A percentile compares a stretch with the other conserved stretches of the same genome.
These are phyloP conservation scores for Dasyornis broadbenti DNA, from an alignment of 2,113 vertebrate genomes.

Conservation along the genomic window DNA sequence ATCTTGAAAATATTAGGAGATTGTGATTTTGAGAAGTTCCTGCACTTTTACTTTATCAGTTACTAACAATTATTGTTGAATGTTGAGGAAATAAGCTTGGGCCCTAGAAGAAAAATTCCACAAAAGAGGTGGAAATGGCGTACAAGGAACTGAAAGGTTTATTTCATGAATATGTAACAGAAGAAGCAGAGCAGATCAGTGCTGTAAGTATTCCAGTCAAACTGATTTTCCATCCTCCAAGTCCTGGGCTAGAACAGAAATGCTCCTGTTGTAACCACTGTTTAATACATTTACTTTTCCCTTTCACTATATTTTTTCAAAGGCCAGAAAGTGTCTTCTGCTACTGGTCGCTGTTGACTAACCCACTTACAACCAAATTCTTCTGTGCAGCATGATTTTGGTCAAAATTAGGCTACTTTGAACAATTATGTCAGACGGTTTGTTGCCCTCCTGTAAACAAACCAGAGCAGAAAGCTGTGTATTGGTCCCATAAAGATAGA, in stretches of 20 bases:
- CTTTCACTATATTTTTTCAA: neutral
- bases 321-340: neutral
- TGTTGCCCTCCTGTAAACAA: neutral
- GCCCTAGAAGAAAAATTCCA: neutral
- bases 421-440: neutral
- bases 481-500: neutral
- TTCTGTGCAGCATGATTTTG: neutral
- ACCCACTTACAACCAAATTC: neutral
- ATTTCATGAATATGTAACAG: neutral
- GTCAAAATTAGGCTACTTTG: neutral
- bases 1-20: neutral
- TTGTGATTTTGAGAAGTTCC: neutral
- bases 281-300: neutral
- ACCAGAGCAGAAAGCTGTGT: neutral
- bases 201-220: neutral
- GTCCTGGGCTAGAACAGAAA: neutral
- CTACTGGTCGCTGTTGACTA: neutral
- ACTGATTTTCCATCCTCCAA: neutral
- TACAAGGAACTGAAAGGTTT: neutral
- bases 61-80: neutral
- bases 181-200: neutral
- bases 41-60: neutral
- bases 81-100: neutral
- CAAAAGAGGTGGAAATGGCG: neutral
- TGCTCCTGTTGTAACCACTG: neutral